Base-by-base conservation (phyloP, 1,140 invertebrate species). In the Zaprionus camerounensis region DNA sequence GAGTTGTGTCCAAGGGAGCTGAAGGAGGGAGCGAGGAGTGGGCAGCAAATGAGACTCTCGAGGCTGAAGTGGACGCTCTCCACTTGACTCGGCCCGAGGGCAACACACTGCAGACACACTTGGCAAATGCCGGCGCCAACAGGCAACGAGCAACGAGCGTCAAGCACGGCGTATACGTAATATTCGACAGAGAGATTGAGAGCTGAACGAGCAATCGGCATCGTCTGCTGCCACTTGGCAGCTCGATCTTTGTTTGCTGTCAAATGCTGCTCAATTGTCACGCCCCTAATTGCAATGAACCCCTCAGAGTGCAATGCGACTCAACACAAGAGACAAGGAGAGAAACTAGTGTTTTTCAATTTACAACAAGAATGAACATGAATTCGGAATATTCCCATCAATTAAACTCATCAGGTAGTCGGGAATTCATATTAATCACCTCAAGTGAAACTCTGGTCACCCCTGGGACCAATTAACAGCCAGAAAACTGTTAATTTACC, bases 61-160 rank as follows among this genome's bases (percentile, higher is more conserved):
- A 15, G 22, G 24, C 22, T 41, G 22, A 38, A 61, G 44, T 46
- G 70, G 69, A 72, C 58, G 69, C 46, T 20, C 64, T 78, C 46
- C 53, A 46, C 38, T 38, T 41, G 12, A 44, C 70, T 72, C 22
- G 69, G 22, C 68, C 64, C 41, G 72, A 64, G 56, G 81, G 76
- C 81, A 68, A 83, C 72, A 77, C 68, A 65, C 73, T 22, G 46
- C 46, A 49, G 46, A 49, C 46, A 73, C 81, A 83, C 73, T 84
- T 81, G 41, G 65, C 63, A 58, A 74, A 85, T 75, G 82, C 67
- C 82, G 82, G 82, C 82, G 79, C 82, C 82, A 85, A 70, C 78
- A 85, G 46, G 3, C 70, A 28, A 41, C 15, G 22, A 46, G 70
- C 63, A 68, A 38, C 58, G 56, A 57, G 41, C 63, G 15, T 63